phyloP scores from a whole-genome alignment of 2,888 invertebrate species.

The Priocnemis perturbator region DNA sequence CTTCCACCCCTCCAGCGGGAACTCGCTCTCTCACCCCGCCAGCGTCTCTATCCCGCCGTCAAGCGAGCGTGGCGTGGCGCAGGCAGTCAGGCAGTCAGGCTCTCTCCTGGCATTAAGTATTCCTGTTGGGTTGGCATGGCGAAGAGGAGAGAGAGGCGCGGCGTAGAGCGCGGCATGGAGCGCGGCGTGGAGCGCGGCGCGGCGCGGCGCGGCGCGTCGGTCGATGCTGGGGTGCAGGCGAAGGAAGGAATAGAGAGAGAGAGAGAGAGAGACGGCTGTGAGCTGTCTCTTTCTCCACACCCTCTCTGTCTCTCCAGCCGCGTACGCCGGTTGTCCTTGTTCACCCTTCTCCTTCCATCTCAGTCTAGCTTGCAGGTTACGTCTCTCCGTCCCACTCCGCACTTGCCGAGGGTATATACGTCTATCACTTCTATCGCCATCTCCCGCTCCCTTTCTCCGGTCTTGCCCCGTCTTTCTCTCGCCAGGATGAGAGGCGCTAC shows the following conservation, averaged over 20 bases:
- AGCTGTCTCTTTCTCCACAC: not conserved
- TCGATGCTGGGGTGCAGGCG: constrained; percentile 65
- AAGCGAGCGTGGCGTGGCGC: constrained; percentile 68
- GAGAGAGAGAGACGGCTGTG: constrained; percentile 14
- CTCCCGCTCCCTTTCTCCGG: constrained; percentile 9
- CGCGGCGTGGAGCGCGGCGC: constrained; percentile 59
- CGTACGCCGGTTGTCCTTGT: not conserved
- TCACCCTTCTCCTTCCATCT: not conserved
- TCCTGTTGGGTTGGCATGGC: constrained; percentile 70
- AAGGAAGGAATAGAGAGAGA: constrained; percentile 25
- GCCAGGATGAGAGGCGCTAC: constrained; percentile 38
- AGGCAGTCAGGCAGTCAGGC: constrained; percentile 64
- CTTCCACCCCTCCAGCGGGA: constrained; percentile 21
- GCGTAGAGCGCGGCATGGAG: too few relatives aligned
- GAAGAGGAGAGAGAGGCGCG: constrained; percentile 32
- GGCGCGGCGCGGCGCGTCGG: constrained; percentile 66
- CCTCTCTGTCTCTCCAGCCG: not conserved
- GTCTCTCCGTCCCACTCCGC: constrained; percentile 1
- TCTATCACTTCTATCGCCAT: constrained; percentile 1
- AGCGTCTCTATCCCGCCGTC: constrained; percentile 62
- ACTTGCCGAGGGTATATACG: not conserved
- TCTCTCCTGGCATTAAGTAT: constrained; percentile 70
- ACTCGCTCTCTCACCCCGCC: too few relatives aligned
- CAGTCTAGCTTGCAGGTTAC: not conserved
- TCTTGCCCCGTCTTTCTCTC: constrained; percentile 22